Conservation (phyloP, 2,888 invertebrate species). For the Linyphia triangularis region DNA sequence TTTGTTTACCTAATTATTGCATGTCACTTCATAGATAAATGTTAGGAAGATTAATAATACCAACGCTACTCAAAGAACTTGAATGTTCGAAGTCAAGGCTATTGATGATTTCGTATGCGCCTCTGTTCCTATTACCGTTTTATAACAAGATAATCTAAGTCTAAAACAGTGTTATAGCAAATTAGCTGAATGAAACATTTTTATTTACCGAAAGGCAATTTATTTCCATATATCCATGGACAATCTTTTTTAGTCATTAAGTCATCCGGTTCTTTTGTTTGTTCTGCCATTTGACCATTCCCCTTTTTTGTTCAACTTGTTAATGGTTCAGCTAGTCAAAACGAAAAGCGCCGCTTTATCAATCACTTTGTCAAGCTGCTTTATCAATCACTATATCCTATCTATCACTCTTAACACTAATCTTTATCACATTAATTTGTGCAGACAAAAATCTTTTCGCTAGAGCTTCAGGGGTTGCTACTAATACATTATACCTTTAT, state of each 20-base stretch:
- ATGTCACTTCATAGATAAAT: not conserved
- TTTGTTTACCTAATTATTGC: not conserved
- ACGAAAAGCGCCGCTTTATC: slow-evolving; percentile 15
- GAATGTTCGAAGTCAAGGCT: not conserved
- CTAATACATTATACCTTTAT: too few relatives aligned
- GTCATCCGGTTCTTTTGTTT: not conserved
- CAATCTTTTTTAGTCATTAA: not conserved
- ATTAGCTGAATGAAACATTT: not conserved
- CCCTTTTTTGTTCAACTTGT: slow-evolving; percentile 11
- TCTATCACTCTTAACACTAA: slow-evolving; percentile 25
- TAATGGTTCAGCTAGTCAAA: slow-evolving; percentile 34
- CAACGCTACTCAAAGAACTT: not conserved
- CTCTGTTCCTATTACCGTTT: not conserved
- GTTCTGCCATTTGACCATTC: not conserved
- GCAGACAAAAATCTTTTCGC: not conserved
- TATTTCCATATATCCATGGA: slow-evolving; percentile 11
- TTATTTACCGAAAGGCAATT: slow-evolving; percentile 1
- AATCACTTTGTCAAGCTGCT: slow-evolving; percentile 38
- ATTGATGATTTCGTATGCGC: not conserved
- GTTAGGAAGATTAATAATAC: not conserved
- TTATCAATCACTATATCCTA: slow-evolving; percentile 34
- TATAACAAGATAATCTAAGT: not conserved
- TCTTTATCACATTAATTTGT: not conserved
- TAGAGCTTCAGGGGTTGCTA: not conserved
- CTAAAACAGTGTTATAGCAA: not conserved